Percentiles rank a stretch among this genome's conserved stretches.
phyloP scores from a whole-genome alignment of 2,888 invertebrate genomes.

The Sarcophaga variegata region DNA sequence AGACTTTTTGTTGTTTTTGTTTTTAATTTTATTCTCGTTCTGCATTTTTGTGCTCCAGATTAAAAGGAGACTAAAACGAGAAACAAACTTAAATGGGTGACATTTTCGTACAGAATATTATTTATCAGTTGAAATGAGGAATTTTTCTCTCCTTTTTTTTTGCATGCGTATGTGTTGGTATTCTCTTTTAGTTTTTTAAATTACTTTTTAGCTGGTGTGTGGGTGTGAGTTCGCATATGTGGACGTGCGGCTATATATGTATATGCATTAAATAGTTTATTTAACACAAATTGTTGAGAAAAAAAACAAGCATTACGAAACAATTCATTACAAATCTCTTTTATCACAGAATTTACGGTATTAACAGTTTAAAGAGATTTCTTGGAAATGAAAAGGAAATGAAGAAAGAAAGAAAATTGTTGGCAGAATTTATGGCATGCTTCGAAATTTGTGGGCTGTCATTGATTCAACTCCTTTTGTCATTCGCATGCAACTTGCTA shows the following conservation, averaged over 20 bases:
- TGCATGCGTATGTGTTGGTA: no score
- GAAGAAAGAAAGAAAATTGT: no score
- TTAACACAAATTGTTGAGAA: neutral
- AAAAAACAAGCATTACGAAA: no score
- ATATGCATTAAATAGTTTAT: conserved; percentile 7
- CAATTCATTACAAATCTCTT: no score
- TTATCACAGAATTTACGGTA: neutral
- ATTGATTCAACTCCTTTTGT: no score
- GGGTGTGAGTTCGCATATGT: no score
- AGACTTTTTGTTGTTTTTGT: neutral
- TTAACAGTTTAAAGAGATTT: conserved; percentile 12
- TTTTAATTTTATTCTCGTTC: neutral
- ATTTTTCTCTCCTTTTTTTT: conserved; percentile 28
- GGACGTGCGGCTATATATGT: no score
- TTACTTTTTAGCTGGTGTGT: no score
- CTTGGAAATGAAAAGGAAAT: neutral
- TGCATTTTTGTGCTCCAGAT: neutral
- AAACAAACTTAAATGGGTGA: neutral
- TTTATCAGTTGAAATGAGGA: conserved; percentile 7
- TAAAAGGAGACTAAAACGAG: neutral
- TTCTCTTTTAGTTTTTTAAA: no score
- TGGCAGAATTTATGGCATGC: no score
- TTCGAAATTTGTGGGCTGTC: no score
- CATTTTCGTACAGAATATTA: neutral
- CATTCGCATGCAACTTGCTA: no score